Evolutionary conservation across 2,797 vertebrate species (phyloP).

Genomic region (Nyctalus aviator): DNA sequence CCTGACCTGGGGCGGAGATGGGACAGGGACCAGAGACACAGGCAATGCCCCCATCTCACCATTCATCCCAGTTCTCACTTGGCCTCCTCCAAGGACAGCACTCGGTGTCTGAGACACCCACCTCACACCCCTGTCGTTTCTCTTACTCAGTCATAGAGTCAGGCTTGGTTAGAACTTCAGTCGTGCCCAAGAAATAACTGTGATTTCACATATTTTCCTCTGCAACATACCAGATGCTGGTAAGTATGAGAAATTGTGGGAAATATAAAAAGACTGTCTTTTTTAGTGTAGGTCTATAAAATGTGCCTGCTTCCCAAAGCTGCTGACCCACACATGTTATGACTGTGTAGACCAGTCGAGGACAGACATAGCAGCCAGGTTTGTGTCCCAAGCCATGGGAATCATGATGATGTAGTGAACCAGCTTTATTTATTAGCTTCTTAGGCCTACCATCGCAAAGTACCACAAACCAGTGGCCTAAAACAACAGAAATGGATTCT

Average conservation of each 20-base stretch:
- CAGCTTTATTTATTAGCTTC: neutral
- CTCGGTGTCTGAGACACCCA: neutral
- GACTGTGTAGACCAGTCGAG: neutral
- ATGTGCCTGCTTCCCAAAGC: neutral
- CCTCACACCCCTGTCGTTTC: neutral
- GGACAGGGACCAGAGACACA: neutral
- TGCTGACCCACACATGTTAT: neutral
- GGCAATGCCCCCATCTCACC: too few relatives aligned
- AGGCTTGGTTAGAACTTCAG: neutral
- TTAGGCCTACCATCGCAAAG: neutral
- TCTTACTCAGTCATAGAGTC: neutral
- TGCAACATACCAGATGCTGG: neutral
- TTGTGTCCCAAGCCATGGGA: neutral
- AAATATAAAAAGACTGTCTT: neutral
- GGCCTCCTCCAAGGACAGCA: neutral
- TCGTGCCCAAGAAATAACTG: neutral
- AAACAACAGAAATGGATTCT: neutral
- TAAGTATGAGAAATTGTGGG: conserved; percentile 1
- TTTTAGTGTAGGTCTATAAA: neutral
- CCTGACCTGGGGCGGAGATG: neutral
- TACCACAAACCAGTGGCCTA: neutral
- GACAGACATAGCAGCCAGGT: neutral
- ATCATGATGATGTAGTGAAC: neutral
- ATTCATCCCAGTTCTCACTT: neutral
- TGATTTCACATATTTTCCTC: conserved; percentile 19